Percentiles rank a stretch among this genome's conserved stretches.
Evolutionary conservation across 2,888 invertebrate genomes (phyloP).

Genomic region (Amblyjoppa proteus): DNA sequence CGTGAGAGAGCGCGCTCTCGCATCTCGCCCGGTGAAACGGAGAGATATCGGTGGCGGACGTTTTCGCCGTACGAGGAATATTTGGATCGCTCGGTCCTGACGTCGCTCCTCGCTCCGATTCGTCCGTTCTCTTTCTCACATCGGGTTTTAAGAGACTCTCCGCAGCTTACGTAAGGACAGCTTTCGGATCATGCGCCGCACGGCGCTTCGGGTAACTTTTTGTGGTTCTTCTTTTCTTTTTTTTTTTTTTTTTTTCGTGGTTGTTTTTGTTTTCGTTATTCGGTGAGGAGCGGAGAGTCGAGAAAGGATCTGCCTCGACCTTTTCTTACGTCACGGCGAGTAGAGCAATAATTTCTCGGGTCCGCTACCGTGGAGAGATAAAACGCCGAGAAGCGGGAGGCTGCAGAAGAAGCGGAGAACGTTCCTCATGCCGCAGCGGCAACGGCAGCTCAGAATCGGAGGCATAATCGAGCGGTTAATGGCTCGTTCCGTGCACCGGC

Average conservation of each 20-base stretch:
- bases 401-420: slow-evolving; percentile 47
- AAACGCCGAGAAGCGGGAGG: slow-evolving; percentile 61
- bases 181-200: slow-evolving; percentile 43
- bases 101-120: neutral
- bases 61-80: slow-evolving; percentile 61
- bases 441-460: slow-evolving; percentile 64
- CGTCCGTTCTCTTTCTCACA: slow-evolving; percentile 24
- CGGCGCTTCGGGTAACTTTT: slow-evolving; percentile 9
- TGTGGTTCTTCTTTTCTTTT: neutral
- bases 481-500: slow-evolving; percentile 63
- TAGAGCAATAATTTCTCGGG: slow-evolving; percentile 67
- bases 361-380: slow-evolving; percentile 70
- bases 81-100: slow-evolving; percentile 56
- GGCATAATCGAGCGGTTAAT: slow-evolving; percentile 69
- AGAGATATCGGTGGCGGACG: slow-evolving; percentile 48
- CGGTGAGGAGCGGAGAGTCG: slow-evolving; percentile 43
- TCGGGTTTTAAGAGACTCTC: slow-evolving; percentile 4
- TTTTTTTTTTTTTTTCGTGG: neutral
- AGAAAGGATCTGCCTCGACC: slow-evolving; percentile 49
- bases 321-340: slow-evolving; percentile 58
- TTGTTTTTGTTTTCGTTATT: slow-evolving; percentile 13
- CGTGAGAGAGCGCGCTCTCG: slow-evolving; percentile 23
- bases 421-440: slow-evolving; percentile 53
- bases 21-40: neutral
- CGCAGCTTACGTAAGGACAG: slow-evolving; percentile 53